Evolutionary conservation across 2,888 invertebrate genomes (phyloP).

Genomic region (Galerucella pusilla): DNA sequence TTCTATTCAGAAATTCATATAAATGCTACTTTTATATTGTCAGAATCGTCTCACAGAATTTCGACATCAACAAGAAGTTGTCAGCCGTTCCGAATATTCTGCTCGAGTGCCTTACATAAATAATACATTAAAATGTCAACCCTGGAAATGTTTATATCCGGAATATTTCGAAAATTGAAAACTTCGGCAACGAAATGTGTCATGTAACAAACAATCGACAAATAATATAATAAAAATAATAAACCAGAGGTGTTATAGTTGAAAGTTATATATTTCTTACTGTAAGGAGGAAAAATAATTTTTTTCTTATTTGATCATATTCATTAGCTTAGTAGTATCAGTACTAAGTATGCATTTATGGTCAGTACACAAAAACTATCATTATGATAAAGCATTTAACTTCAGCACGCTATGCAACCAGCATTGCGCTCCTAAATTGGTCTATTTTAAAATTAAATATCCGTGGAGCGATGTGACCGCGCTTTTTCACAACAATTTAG

Average conservation of each 20-base stretch:
- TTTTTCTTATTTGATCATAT: no score
- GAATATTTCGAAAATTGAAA: background rate
- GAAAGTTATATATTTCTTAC: no score
- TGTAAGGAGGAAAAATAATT: no score
- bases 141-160: background rate
- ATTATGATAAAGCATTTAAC: background rate
- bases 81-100: conserved; percentile 4
- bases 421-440: conserved; percentile 14
- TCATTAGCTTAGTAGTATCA: no score
- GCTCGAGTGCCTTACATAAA: conserved; percentile 9
- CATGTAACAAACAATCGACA: background rate
- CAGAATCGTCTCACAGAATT: background rate
- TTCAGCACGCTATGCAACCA: conserved; percentile 14
- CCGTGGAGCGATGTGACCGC: conserved; percentile 25
- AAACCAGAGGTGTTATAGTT: background rate
- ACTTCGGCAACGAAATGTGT: background rate
- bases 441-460: conserved; percentile 36
- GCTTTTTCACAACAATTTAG: conserved; percentile 36
- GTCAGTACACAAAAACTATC: no score
- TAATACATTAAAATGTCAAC: conserved; percentile 1
- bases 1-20: background rate
- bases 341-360: no score
- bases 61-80: background rate
- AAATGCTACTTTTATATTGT: conserved; percentile 9
- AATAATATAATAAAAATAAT: background rate